A percentile compares a stretch with the other conserved stretches of the same genome.
phyloP scores from a whole-genome alignment of 2,113 vertebrate genomes.

The Hyperoodon ampullatus region DNA sequence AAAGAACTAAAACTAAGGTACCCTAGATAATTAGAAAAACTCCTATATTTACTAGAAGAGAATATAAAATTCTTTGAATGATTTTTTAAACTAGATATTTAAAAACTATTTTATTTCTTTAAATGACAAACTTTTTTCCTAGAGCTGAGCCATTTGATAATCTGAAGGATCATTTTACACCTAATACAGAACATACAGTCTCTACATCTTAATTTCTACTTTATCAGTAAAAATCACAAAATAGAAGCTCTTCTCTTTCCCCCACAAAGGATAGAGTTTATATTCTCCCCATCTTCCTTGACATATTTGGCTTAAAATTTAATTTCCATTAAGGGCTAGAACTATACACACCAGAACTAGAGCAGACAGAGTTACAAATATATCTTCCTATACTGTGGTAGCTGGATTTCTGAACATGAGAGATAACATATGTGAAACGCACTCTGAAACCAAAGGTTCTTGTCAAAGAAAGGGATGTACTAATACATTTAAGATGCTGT shows the following conservation, averaged over 20 bases:
- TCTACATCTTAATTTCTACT: neutral
- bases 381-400: neutral
- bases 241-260: neutral
- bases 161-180: neutral
- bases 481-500: neutral
- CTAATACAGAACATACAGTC: neutral
- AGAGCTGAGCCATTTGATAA: neutral
- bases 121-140: neutral
- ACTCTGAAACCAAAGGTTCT: neutral
- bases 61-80: neutral
- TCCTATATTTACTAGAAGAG: neutral
- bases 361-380: neutral
- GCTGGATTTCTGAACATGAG: neutral
- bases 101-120: neutral
- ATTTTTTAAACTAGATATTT: neutral
- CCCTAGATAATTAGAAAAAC: neutral
- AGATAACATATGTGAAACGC: neutral
- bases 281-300: neutral
- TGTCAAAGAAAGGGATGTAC: neutral
- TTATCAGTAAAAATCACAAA: neutral
- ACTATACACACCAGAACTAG: neutral
- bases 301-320: conserved; percentile 1
- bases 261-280: neutral
- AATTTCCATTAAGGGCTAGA: neutral
- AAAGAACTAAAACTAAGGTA: neutral